These are phyloP conservation scores for Ectemnius continuus DNA, from an alignment of 2,888 invertebrate genomes.

Conservation along the genomic window DNA sequence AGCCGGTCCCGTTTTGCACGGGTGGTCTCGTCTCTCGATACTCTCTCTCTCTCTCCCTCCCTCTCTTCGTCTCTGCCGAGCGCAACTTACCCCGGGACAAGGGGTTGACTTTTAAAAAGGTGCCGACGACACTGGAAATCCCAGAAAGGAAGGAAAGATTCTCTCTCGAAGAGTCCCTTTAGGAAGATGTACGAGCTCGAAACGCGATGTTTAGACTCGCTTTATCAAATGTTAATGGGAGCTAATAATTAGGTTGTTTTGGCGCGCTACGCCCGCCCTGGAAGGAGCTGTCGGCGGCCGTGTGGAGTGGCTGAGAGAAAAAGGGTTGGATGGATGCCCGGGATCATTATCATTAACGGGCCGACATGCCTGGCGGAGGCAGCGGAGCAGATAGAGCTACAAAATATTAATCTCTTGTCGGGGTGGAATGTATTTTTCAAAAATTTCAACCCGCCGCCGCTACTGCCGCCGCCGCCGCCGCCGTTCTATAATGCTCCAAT, in stretches of 20 bases:
- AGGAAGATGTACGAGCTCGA: too few species aligned
- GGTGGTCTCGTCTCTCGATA: constrained; percentile 60
- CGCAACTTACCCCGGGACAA: constrained; percentile 38
- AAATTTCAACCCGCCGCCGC: constrained; percentile 67
- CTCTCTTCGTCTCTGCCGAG: constrained; percentile 33
- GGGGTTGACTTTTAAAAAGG: constrained; percentile 43
- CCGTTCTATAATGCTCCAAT: constrained; percentile 76
- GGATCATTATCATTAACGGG: constrained; percentile 69
- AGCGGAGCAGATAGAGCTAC: constrained; percentile 66
- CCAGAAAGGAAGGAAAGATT: not conserved
- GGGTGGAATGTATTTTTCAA: constrained; percentile 75
- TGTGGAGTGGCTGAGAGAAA: constrained; percentile 24
- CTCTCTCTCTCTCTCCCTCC: constrained; percentile 37
- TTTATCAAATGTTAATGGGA: constrained; percentile 9
- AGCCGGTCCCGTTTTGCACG: constrained; percentile 69
- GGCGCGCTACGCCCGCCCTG: constrained; percentile 12
- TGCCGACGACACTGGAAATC: constrained; percentile 19
- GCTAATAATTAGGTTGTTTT: constrained; percentile 37
- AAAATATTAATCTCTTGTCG: constrained; percentile 76
- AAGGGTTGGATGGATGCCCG: constrained; percentile 48
- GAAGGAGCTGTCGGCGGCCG: too few species aligned
- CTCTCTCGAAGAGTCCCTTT: too few species aligned
- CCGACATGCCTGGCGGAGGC: constrained; percentile 40
- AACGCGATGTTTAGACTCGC: too few species aligned
- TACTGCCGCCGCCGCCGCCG: too few species aligned